Evolutionary conservation across 23 tunicate species (phyloP), one percentile per base, ranked within the genome.

Genomic region (Ciona savignyi): DNA sequence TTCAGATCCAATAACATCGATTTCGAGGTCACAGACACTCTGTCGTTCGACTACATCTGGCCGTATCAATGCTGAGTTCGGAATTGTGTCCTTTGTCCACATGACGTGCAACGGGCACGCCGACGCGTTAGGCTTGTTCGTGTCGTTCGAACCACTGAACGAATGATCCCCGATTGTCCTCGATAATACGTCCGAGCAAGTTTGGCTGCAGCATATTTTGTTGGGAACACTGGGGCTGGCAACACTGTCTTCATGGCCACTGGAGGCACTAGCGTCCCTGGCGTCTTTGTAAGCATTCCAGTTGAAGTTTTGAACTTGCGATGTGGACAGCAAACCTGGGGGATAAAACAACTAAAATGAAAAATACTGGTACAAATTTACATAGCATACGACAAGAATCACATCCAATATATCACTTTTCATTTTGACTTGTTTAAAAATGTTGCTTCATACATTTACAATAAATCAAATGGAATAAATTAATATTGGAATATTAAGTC

Each of bases 1-100:
- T 48, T 91, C 97, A 51, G 80, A 75, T n/a, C 90, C 91, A 25
- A 91, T 48, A 20, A 91, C 71, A 68, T 91, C 97, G 27, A 91
- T 91, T 80, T 91, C 97, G 21, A 91, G 22, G 25, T 91, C 88
- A 80, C 91, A 84, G 0, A 78, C 60, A 48, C 92, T 85, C 51
- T 69, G 74, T 35, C 85, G 67, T n/a, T 73, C 72, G 4, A 73
- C 78, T n/a, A n/a, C n/a, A 21, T 72, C 78, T 0, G 72, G 4
- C 1, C 91, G 78, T 3, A 91, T 31, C 32, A 42, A 71, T 9
- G 85, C 80, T 23, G 62, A 65, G 9, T 29, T 28, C n/a, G 85
- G 85, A 1, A 90, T 69, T 27, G 23, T 60, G 0, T 67, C 71
- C 2, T 24, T 22, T 30, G 78, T n/a, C 88, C 95, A 86, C 6